Conservation (phyloP, 2,888 invertebrate genomes). For the Amaurobius ferox region DNA sequence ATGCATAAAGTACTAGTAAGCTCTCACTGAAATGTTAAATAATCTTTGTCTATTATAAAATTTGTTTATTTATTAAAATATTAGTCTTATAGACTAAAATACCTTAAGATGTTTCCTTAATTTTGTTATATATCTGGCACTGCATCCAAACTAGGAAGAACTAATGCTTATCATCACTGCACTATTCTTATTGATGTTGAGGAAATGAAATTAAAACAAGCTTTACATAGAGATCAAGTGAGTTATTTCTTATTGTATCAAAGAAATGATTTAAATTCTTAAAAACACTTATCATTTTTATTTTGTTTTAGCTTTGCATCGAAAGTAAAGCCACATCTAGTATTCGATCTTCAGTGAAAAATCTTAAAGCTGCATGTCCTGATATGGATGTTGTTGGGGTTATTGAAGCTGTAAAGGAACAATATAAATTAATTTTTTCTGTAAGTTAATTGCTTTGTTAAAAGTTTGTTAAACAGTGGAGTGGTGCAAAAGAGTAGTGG, state of each 20-base stretch:
- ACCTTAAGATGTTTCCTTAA: slow-evolving; percentile 40
- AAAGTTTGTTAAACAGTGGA: background rate
- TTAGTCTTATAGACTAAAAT: no score
- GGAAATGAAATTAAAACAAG: slow-evolving; percentile 83
- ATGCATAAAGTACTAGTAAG: no score
- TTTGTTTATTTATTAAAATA: background rate
- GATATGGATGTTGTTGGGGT: slow-evolving; percentile 78
- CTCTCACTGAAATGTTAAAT: no score
- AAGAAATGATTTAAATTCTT: background rate
- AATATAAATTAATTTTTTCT: slow-evolving; percentile 42
- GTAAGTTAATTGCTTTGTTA: background rate
- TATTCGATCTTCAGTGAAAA: slow-evolving; percentile 87
- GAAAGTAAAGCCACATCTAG: slow-evolving; percentile 91
- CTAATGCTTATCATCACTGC: slow-evolving; percentile 97
- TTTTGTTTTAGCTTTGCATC: slow-evolving; percentile 83
- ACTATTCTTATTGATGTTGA: slow-evolving; percentile 93
- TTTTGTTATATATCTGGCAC: slow-evolving; percentile 89
- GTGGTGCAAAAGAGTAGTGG: no score
- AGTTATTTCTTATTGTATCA: slow-evolving; percentile 16
- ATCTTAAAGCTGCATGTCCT: slow-evolving; percentile 86
- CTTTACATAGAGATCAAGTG: slow-evolving; percentile 73
- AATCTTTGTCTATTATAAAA: no score
- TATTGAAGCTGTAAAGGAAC: slow-evolving; percentile 35
- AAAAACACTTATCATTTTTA: background rate
- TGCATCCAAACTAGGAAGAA: slow-evolving; percentile 91